Conservation (phyloP, 2,797 vertebrate species). For the Prunella strophiata region DNA sequence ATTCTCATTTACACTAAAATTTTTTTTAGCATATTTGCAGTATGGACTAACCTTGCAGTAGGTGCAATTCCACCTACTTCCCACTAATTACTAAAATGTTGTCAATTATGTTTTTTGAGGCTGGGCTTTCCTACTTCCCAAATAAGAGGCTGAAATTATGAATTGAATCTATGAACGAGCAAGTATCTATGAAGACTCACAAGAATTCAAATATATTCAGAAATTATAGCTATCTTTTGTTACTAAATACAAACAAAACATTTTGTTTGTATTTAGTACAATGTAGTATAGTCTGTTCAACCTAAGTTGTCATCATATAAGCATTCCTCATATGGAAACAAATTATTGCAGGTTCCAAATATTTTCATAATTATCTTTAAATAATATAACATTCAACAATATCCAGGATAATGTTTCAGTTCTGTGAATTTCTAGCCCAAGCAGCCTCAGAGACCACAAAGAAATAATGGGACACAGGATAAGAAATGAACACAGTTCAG, state of each 20-base stretch:
- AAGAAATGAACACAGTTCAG: constrained; percentile 28
- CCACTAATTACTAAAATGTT: neutral
- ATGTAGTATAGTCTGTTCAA: neutral
- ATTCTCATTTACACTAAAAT: neutral
- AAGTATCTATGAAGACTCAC: neutral
- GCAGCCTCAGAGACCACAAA: neutral
- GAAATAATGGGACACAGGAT: constrained; percentile 16
- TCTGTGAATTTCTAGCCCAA: neutral
- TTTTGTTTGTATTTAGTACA: neutral
- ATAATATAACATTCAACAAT: neutral
- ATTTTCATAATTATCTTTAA: constrained; percentile 13
- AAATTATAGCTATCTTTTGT: constrained; percentile 11
- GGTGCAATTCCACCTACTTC: neutral
- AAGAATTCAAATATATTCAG: neutral
- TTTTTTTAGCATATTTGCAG: neutral
- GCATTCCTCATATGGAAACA: neutral
- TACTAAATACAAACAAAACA: neutral
- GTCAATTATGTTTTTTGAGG: neutral
- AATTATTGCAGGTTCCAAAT: neutral
- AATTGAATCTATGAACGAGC: neutral
- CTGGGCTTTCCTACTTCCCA: neutral
- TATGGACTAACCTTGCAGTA: neutral
- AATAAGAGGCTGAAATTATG: neutral
- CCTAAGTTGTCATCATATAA: neutral
- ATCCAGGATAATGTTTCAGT: neutral